Base-by-base conservation (phyloP, 2,888 invertebrate species). In the Linnaemya tessellans region DNA sequence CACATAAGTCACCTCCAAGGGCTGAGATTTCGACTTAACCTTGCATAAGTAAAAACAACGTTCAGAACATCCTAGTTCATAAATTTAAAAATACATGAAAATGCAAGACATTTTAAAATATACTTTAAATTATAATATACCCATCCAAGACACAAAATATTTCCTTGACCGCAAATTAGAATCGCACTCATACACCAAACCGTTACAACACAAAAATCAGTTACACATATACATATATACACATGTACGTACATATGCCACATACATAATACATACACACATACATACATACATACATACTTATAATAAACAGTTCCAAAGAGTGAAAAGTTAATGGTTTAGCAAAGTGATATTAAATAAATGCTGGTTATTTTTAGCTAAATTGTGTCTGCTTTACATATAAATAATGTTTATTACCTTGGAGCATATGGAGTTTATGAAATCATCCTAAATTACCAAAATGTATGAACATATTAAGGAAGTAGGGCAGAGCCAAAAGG, bases 381-480 rank as follows among this genome's bases (percentile, higher is more conserved):
- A 70, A 43, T 54, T 70, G 30, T n/a, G 20, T 43, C 43, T 18
- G n/a, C 35, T 75, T 60, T 49, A 58, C 43, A 73, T 80, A 84
- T 43, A 79, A 75, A 81, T 49, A 78, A 81, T 49, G 35, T 51
- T 75, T 60, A 87, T 96, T 96, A 96, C 96, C 96, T 96, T 95
- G 90, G 95, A 95, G 94, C 95, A 95, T 93, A 95, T 94, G 94
- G 95, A 95, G 94, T 95, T 95, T 93, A 95, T 94, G 94, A 95
- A 95, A 95, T 95, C 95, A 93, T 95, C 95, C 95, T 95, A 91
- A 89, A 80, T 80, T 79, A 87, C 84, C 79, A 87, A 86, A 81
- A 70, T 67, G 60, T 70, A 84, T 79, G 80, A 78, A 64, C 58
- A 70, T 64, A 68, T 73, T 70, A 71, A 78, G 82, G 51, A 85